A percentile compares a stretch with the other conserved stretches of the same genome.
Conservation (phyloP, 2,797 vertebrate species). For the Paratrypauchen microcephalus region DNA sequence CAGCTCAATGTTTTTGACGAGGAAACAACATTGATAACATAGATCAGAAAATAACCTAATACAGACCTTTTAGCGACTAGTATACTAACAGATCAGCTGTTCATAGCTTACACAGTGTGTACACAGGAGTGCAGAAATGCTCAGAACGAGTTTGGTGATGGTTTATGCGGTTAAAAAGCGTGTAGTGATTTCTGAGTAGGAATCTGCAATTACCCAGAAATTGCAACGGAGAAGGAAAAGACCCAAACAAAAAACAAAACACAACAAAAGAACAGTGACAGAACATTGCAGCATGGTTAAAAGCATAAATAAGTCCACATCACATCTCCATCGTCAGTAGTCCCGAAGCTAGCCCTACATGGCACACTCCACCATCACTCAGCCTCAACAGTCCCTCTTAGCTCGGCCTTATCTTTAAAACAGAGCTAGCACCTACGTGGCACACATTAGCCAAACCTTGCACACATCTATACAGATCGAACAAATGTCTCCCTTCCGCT, state of each 20-base stretch:
- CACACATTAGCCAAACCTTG: conserved; percentile 7
- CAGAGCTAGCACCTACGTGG: conserved; percentile 33
- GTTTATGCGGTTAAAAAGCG: too few relatives aligned
- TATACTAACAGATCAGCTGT: too few relatives aligned
- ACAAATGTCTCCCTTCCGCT: conserved; percentile 22
- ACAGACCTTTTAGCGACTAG: too few relatives aligned
- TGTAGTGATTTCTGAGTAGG: too few relatives aligned
- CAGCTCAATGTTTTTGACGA: too few relatives aligned
- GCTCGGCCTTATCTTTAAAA: conserved; percentile 38
- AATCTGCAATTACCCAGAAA: too few relatives aligned
- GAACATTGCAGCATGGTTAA: background rate
- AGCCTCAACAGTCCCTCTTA: conserved; percentile 44
- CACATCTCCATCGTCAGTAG: conserved; percentile 44
- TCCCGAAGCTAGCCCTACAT: conserved; percentile 51
- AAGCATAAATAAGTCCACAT: background rate
- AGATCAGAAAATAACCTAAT: too few relatives aligned
- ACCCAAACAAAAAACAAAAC: background rate
- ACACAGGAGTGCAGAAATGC: too few relatives aligned
- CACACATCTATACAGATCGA: background rate
- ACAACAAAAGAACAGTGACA: background rate
- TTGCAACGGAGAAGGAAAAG: background rate
- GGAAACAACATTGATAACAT: too few relatives aligned
- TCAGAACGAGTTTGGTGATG: too few relatives aligned
- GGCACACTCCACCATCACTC: conserved; percentile 52
- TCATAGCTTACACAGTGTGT: too few relatives aligned